These are phyloP conservation scores for Papilio aristodemus DNA, from an alignment of 1,140 invertebrate genomes.

Conservation along the genomic window DNA sequence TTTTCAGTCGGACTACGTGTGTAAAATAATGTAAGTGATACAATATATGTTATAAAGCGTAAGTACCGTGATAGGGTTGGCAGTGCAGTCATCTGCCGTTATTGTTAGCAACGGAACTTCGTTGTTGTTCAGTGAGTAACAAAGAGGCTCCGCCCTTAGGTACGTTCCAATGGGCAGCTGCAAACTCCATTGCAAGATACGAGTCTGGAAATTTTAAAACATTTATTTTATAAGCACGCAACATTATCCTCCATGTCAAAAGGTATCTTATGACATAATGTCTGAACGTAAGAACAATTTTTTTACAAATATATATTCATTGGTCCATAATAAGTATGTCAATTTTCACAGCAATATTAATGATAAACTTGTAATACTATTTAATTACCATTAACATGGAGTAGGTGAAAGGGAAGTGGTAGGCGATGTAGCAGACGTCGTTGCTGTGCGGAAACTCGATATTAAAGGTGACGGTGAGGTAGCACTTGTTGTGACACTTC, in stretches of 20 bases:
- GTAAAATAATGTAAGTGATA: too few relatives aligned
- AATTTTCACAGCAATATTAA: too few relatives aligned
- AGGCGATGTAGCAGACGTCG: constrained; percentile 94
- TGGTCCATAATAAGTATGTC: too few relatives aligned
- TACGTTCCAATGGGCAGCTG: constrained; percentile 69
- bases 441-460: constrained; percentile 88
- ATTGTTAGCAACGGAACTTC: constrained; percentile 90
- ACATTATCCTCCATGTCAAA: too few relatives aligned
- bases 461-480: constrained; percentile 91
- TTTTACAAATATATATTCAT: too few relatives aligned
- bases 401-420: constrained; percentile 95
- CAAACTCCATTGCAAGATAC: constrained; percentile 83
- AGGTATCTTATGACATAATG: too few relatives aligned
- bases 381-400: constrained; percentile 85
- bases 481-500: constrained; percentile 81
- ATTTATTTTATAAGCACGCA: too few relatives aligned
- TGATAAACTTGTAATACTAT: too few relatives aligned
- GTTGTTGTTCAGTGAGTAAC: constrained; percentile 88
- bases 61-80: constrained; percentile 81
- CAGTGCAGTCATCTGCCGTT: constrained; percentile 83
- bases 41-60: too few relatives aligned
- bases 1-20: too few relatives aligned
- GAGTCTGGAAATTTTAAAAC: constrained; percentile 75
- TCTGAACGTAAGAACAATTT: too few relatives aligned
- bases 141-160: constrained; percentile 85